phyloP scores from a whole-genome alignment of 2,113 vertebrate species.

The Chroicocephalus ridibundus region DNA sequence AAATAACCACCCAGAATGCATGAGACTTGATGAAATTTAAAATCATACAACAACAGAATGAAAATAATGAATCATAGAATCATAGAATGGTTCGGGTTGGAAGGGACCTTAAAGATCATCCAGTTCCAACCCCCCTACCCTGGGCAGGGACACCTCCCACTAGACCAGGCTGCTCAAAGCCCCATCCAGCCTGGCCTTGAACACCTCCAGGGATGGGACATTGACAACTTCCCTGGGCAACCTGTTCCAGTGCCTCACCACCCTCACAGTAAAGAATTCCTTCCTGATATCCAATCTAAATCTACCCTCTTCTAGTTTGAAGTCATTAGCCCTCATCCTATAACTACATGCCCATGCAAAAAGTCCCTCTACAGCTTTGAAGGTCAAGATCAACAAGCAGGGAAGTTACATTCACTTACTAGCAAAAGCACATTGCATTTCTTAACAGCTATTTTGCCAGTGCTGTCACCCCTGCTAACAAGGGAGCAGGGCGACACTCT shows the following conservation, averaged over 20 bases:
- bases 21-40: neutral
- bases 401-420: neutral
- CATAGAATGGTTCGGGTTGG: neutral
- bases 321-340: neutral
- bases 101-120: neutral
- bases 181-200: neutral
- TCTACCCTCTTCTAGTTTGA: neutral
- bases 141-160: neutral
- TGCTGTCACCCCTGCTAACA: neutral
- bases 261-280: neutral
- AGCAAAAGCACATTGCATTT: neutral
- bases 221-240: neutral
- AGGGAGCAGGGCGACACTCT: neutral
- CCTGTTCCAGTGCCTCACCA: neutral
- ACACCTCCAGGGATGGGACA: neutral
- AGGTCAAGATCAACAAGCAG: neutral
- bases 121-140: neutral
- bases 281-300: neutral
- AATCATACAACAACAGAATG: neutral
- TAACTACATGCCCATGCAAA: neutral
- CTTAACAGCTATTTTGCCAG: neutral
- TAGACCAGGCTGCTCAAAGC: neutral
- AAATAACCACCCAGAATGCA: neutral
- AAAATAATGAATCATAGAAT: neutral
- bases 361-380: neutral